A percentile compares a stretch with the other conserved stretches of the same genome.
phyloP scores from a whole-genome alignment of 2,888 invertebrate genomes.

The Cantharis nigra region DNA sequence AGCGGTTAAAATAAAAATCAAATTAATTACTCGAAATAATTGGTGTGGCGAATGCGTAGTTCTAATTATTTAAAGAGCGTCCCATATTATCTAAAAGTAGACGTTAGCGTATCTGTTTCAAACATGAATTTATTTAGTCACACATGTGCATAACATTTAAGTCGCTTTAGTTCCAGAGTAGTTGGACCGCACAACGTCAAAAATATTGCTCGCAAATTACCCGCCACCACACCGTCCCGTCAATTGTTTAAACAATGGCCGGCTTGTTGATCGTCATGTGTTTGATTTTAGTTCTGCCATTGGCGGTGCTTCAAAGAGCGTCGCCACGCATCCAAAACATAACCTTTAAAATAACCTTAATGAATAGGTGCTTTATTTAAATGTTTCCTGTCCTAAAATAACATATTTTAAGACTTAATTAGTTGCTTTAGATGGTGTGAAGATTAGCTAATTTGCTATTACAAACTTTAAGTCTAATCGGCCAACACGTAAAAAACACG shows the following conservation, averaged over 20 bases:
- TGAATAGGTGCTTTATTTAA: slow-evolving; percentile 53
- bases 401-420: slow-evolving; percentile 51
- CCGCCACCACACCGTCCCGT: slow-evolving; percentile 37
- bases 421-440: slow-evolving; percentile 47
- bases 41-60: neutral
- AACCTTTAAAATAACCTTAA: slow-evolving; percentile 47
- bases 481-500: neutral
- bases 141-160: slow-evolving; percentile 42
- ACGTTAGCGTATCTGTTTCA: slow-evolving; percentile 40
- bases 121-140: slow-evolving; percentile 36
- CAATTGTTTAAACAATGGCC: slow-evolving; percentile 51
- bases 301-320: slow-evolving; percentile 48
- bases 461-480: neutral
- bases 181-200: slow-evolving; percentile 44
- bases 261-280: slow-evolving; percentile 49
- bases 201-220: slow-evolving; percentile 47
- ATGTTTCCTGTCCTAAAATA: slow-evolving; percentile 52
- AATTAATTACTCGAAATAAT: slow-evolving; percentile 4
- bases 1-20: neutral
- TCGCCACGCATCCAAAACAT: slow-evolving; percentile 40
- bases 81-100: slow-evolving; percentile 27
- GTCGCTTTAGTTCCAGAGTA: slow-evolving; percentile 41
- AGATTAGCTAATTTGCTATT: slow-evolving; percentile 43
- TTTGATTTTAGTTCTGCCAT: slow-evolving; percentile 53
- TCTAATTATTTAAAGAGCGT: slow-evolving; percentile 16